phyloP scores from a whole-genome alignment of 2,113 vertebrate genomes.

The Tupaia chinensis region DNA sequence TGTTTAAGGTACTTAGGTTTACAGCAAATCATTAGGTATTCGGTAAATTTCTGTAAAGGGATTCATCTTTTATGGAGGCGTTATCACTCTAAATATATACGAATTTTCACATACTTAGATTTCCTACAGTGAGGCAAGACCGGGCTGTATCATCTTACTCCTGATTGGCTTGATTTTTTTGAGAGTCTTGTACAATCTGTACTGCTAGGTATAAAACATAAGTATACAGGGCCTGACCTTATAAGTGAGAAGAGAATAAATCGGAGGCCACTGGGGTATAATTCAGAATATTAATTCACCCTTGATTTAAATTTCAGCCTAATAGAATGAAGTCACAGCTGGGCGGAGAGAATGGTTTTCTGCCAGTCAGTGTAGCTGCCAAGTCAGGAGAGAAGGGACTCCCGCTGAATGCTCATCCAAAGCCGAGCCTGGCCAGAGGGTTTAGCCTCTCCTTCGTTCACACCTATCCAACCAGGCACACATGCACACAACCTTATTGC shows the following conservation, averaged over 20 bases:
- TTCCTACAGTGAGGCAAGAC: neutral
- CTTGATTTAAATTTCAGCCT: conserved; percentile 68
- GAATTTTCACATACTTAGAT: conserved; percentile 43
- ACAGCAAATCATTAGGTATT: conserved; percentile 26
- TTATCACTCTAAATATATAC: neutral
- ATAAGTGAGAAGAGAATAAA: conserved; percentile 60
- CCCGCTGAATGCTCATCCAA: fast-evolving
- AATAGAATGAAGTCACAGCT: conserved; percentile 76
- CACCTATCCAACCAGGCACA: too few relatives aligned
- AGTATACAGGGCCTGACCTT: conserved; percentile 60
- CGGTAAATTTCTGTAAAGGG: conserved; percentile 42
- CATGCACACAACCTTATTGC: too few relatives aligned
- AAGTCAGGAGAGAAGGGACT: neutral
- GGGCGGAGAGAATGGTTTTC: conserved; percentile 60
- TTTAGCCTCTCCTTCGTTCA: neutral
- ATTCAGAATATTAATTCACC: conserved; percentile 63
- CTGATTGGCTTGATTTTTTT: conserved; percentile 65
- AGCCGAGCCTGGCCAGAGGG: neutral
- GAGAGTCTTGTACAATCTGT: conserved; percentile 56
- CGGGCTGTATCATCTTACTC: conserved; percentile 47
- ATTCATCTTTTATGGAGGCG: neutral
- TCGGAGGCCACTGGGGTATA: conserved; percentile 61
- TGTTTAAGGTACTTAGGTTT: neutral
- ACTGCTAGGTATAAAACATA: conserved; percentile 53
- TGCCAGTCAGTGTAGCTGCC: neutral